Base-by-base conservation (phyloP, 2,113 vertebrate genomes). In the Ammospiza caudacuta region DNA sequence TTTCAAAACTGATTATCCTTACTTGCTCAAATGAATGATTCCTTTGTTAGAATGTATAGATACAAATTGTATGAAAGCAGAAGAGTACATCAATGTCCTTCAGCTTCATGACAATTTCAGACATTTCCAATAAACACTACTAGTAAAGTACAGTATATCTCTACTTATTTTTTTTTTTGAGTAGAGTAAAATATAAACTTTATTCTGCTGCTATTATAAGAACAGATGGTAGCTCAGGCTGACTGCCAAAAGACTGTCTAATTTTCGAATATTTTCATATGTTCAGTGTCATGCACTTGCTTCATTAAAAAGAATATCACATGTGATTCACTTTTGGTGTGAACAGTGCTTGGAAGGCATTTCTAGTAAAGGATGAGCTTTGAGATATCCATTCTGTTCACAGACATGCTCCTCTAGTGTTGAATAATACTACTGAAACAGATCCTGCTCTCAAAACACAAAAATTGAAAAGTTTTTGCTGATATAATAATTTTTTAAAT, bases 271-370 rank as follows among this genome's bases (percentile, higher is more conserved):
- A 55, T 64, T 94, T 93, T 88, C 2, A 0, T 76, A 87, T 67
- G 47, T 68, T 89, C 33, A 31, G 37, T 54, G 54, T 91, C 1
- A 0, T 31, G 33, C 37, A 4, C 28, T 89, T 69, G 4, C 41
- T 95, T 92, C 54, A 75, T 84, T 84, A 83, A 78, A 89, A 92
- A 55, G 12, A 80, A 35, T 64, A 69, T 77, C 9, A 55, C 90
- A 75, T 64, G 22, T 68, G 31, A 62, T 87, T 66, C n/a, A 41
- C 13, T 57, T 86, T 54, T 68, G 18, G 19, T 85, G 52, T 79
- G 49, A 78, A 55, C 28, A 33, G 39, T 33, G 18, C 3, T 88
- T 90, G 35, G 46, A 75, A 94, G 22, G 5, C 25, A 68, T 66
- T 73, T 9, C 12, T 75, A 68, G 21, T 11, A 59, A 35, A 58